Evolutionary conservation across 2,113 vertebrate genomes (phyloP).

Genomic region (Corythoichthys intestinalis): DNA sequence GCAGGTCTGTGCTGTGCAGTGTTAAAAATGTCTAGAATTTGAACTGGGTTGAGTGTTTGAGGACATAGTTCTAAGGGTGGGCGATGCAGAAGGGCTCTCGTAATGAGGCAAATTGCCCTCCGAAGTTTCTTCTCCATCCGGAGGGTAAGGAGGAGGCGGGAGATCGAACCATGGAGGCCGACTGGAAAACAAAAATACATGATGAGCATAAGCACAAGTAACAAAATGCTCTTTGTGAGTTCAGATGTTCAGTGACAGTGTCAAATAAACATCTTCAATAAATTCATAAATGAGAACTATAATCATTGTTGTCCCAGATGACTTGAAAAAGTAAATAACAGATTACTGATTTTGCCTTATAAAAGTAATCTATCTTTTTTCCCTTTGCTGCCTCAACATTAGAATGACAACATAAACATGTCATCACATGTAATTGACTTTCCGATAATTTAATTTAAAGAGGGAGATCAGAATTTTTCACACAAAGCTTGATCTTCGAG

Average conservation of each 20-base stretch:
- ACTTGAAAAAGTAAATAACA: too few relatives aligned
- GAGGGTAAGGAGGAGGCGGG: constrained; percentile 89
- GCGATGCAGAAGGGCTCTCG: constrained; percentile 52
- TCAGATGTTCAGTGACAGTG: too few relatives aligned
- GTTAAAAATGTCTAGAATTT: constrained; percentile 44
- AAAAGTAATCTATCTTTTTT: too few relatives aligned
- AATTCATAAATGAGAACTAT: not conserved
- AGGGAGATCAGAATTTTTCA: too few relatives aligned
- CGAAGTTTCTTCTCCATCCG: constrained; percentile 70
- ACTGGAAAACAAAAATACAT: constrained; percentile 46
- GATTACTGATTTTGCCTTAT: too few relatives aligned
- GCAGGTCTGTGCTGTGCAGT: constrained; percentile 14
- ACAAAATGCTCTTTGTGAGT: not conserved
- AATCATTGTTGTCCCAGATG: not conserved
- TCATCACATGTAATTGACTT: too few relatives aligned
- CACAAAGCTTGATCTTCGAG: too few relatives aligned
- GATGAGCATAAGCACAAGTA: not conserved
- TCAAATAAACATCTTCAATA: not conserved
- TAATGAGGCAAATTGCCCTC: constrained; percentile 85
- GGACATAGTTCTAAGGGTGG: constrained; percentile 44
- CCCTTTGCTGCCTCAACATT: too few relatives aligned
- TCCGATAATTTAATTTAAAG: too few relatives aligned
- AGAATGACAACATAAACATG: too few relatives aligned
- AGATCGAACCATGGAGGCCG: constrained; percentile 96
- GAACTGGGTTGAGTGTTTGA: constrained; percentile 7